These are phyloP conservation scores for Bungarus multicinctus DNA, from an alignment of 2,113 vertebrate species.

Conservation along the genomic window DNA sequence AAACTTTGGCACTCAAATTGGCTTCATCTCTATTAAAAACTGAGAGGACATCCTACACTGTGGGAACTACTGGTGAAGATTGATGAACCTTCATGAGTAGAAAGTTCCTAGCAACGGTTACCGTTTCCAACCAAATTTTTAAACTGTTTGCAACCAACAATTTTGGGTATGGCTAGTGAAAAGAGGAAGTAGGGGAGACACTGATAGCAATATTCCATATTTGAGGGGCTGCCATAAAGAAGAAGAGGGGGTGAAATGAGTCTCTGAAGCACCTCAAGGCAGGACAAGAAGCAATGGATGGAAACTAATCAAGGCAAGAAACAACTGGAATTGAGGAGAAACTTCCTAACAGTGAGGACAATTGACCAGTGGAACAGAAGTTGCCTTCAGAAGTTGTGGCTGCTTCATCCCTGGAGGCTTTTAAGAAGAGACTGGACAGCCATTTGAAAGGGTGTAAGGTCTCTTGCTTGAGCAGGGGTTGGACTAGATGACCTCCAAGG, in stretches of 20 bases:
- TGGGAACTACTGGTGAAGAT: background rate
- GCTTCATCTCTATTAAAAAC: slow-evolving; percentile 85
- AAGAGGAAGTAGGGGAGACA: background rate
- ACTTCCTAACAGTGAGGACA: background rate
- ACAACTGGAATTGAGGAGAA: background rate
- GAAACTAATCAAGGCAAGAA: background rate
- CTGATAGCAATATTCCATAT: background rate
- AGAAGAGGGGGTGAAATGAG: background rate
- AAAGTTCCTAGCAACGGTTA: background rate
- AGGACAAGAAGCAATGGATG: background rate
- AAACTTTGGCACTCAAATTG: slow-evolving; percentile 90
- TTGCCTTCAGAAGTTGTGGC: too few relatives aligned
- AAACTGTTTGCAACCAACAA: background rate
- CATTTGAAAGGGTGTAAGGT: background rate
- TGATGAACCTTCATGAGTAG: background rate
- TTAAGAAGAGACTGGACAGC: background rate
- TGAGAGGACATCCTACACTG: slow-evolving; percentile 13
- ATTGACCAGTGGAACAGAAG: too few relatives aligned
- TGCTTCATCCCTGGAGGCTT: too few relatives aligned
- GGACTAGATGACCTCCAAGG: too few relatives aligned
- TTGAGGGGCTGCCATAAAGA: background rate
- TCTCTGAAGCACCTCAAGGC: background rate
- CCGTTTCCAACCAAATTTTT: background rate
- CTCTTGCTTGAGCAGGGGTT: background rate
- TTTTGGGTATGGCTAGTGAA: background rate